Evolutionary conservation across 2,888 invertebrate genomes (phyloP).

Genomic region (Ophion ventricosus): DNA sequence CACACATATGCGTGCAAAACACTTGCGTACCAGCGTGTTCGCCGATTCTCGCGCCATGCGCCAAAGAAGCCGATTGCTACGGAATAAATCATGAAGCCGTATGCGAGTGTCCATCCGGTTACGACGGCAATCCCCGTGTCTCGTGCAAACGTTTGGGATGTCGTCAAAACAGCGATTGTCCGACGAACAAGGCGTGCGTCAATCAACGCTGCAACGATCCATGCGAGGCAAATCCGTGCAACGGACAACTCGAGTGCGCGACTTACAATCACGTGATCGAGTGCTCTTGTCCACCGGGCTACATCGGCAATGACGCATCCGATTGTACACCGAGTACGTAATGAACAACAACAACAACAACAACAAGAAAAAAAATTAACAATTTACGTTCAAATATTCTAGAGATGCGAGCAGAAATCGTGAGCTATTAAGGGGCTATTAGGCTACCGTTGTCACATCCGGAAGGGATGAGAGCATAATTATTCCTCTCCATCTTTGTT

Average conservation of each 20-base stretch:
- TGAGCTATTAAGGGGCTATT: no score
- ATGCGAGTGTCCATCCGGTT: slow-evolving; percentile 93
- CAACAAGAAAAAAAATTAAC: not conserved
- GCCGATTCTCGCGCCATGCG: slow-evolving; percentile 88
- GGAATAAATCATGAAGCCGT: slow-evolving; percentile 92
- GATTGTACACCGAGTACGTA: slow-evolving; percentile 85
- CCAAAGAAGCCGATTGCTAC: slow-evolving; percentile 91
- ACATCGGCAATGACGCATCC: slow-evolving; percentile 86
- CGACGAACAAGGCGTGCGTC: slow-evolving; percentile 91
- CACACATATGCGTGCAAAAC: slow-evolving; percentile 92
- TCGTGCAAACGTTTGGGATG: slow-evolving; percentile 92
- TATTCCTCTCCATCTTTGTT: no score
- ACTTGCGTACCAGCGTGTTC: slow-evolving; percentile 92
- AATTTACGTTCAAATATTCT: not conserved
- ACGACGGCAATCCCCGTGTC: slow-evolving; percentile 91
- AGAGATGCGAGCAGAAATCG: not conserved
- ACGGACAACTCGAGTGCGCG: slow-evolving; percentile 89
- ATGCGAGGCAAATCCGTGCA: slow-evolving; percentile 89
- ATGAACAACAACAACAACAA: not conserved
- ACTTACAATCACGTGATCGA: slow-evolving; percentile 90
- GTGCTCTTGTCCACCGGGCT: slow-evolving; percentile 93
- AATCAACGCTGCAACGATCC: slow-evolving; percentile 92
- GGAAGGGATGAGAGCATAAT: no score
- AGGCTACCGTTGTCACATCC: no score
- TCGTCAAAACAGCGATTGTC: slow-evolving; percentile 91